phyloP scores from a whole-genome alignment of 2,888 invertebrate genomes.

The Ditula angustiorana region DNA sequence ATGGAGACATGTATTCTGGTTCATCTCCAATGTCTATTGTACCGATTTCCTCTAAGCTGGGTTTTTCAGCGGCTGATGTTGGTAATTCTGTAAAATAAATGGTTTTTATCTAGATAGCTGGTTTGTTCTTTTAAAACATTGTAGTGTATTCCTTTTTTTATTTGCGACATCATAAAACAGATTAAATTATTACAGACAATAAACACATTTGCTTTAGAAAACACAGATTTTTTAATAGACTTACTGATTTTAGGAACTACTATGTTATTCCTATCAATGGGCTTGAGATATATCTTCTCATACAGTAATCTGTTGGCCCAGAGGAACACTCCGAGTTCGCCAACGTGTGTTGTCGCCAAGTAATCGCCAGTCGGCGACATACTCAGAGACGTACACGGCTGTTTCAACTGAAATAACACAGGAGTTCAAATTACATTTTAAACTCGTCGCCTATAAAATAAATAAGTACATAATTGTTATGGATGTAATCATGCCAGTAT shows the following conservation, averaged over 20 bases:
- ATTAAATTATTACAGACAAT: no score
- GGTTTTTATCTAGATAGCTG: no score
- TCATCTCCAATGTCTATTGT: conserved; percentile 76
- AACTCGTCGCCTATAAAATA: no score
- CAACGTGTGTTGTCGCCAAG: conserved; percentile 95
- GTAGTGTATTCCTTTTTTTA: no score
- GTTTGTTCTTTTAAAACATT: background rate
- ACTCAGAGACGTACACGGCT: conserved; percentile 93
- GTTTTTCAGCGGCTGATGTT: conserved; percentile 76
- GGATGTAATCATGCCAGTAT: no score
- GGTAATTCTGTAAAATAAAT: conserved; percentile 66
- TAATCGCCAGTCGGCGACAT: conserved; percentile 97
- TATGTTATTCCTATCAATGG: conserved; percentile 83
- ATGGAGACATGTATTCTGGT: conserved; percentile 89
- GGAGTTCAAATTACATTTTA: no score
- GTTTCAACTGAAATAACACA: conserved; percentile 84
- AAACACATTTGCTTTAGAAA: no score
- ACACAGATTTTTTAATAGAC: no score
- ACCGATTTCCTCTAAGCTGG: conserved; percentile 74
- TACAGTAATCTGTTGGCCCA: conserved; percentile 97
- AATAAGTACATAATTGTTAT: no score
- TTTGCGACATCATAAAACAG: no score
- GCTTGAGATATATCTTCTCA: conserved; percentile 91
- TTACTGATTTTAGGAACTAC: conserved; percentile 73
- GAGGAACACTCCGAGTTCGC: conserved; percentile 95